Evolutionary conservation across 2,888 invertebrate genomes (phyloP).

Genomic region (Resseliella maxima): DNA sequence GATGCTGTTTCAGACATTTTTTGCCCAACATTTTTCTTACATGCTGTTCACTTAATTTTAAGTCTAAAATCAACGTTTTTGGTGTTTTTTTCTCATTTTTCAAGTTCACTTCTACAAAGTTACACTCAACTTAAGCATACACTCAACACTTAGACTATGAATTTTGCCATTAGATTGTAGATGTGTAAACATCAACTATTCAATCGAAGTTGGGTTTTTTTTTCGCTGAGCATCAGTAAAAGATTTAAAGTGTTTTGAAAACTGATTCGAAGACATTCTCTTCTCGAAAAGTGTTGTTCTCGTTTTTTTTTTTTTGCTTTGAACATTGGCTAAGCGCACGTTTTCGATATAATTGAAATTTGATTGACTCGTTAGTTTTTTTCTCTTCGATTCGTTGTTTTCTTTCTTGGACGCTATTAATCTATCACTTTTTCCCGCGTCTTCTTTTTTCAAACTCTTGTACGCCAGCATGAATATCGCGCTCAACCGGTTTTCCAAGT

Average conservation of each 20-base stretch:
- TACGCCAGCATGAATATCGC: constrained; percentile 5
- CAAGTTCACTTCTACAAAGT: too few species aligned
- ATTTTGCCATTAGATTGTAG: too few species aligned
- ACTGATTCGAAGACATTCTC: too few species aligned
- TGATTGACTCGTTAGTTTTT: constrained; percentile 53
- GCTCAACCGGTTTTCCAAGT: constrained; percentile 47
- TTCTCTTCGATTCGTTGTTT: constrained; percentile 40
- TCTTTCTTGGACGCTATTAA: not conserved
- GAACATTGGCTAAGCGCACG: not conserved
- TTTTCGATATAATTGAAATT: constrained; percentile 55
- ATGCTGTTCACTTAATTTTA: not conserved
- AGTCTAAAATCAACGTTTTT: not conserved
- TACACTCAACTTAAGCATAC: too few species aligned
- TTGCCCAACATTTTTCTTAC: not conserved
- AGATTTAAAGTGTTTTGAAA: too few species aligned
- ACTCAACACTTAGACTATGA: too few species aligned
- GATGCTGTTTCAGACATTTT: not conserved
- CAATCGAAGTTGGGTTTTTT: too few species aligned
- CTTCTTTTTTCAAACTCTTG: not conserved
- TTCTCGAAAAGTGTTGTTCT: constrained; percentile 1
- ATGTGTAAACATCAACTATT: too few species aligned
- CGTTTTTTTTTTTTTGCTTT: not conserved
- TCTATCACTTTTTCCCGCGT: constrained; percentile 18
- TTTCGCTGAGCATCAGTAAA: too few species aligned
- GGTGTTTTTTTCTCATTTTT: not conserved